Conservation (phyloP, 2,797 vertebrate species). For the Holocentrus rufus region DNA sequence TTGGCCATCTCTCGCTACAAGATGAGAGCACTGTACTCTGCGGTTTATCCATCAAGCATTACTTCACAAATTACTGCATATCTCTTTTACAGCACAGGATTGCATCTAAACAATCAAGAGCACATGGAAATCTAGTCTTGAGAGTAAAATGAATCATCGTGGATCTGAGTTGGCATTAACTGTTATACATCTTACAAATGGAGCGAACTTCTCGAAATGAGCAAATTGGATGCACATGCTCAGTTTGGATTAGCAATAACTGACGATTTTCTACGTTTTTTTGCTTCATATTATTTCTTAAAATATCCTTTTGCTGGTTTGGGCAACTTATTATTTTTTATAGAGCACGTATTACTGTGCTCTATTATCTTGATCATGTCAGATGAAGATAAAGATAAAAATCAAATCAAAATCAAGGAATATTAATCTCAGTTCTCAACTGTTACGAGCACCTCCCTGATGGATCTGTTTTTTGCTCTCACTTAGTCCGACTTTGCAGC, state of each 20-base stretch:
- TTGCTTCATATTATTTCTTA: no score
- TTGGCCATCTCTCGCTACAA: conserved; percentile 39
- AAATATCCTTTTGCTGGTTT: background rate
- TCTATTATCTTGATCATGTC: no score
- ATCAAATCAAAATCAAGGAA: no score
- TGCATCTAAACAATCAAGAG: conserved; percentile 7
- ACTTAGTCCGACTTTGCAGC: conserved; percentile 8
- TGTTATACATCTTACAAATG: no score
- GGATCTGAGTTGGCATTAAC: background rate
- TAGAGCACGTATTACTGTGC: no score
- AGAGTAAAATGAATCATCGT: background rate
- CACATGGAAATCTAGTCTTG: background rate
- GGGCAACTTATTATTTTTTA: background rate
- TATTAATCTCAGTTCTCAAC: background rate
- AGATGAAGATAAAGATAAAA: background rate
- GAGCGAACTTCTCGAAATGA: no score
- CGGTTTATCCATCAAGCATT: conserved; percentile 49
- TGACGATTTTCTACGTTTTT: no score
- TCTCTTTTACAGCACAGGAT: conserved; percentile 37
- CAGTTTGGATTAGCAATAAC: background rate
- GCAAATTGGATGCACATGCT: background rate
- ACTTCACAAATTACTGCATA: conserved; percentile 46
- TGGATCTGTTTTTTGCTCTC: conserved; percentile 23
- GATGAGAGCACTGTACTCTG: conserved; percentile 3
- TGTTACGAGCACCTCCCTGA: conserved; percentile 15